phyloP scores from a whole-genome alignment of 2,113 vertebrate genomes.

The Pipra filicauda region DNA sequence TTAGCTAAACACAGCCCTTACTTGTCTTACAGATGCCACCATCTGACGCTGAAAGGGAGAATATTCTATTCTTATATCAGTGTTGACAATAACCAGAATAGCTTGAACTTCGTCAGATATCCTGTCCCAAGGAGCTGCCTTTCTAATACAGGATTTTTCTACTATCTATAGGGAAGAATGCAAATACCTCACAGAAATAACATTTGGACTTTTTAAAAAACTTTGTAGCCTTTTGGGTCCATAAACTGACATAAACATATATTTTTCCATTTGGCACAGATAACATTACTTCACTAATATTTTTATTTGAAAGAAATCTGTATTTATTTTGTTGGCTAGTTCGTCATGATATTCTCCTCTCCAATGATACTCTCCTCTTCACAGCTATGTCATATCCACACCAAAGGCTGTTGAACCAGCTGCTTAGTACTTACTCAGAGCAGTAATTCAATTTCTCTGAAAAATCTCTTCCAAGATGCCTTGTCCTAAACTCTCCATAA shows the following conservation, averaged over 20 bases:
- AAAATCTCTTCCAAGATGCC: neutral
- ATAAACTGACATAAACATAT: neutral
- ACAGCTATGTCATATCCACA: neutral
- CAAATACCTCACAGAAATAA: neutral
- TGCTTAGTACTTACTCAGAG: neutral
- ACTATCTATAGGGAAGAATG: neutral
- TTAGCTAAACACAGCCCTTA: neutral
- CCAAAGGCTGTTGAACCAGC: neutral
- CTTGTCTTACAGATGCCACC: conserved; percentile 9
- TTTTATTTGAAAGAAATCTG: neutral
- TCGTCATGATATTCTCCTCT: neutral
- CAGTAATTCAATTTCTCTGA: neutral
- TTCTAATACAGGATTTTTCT: neutral
- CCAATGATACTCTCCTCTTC: neutral
- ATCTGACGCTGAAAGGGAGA: neutral
- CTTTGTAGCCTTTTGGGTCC: neutral
- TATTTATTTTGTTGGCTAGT: neutral
- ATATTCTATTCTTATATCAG: neutral
- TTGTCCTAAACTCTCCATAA: neutral
- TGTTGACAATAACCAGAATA: conserved; percentile 21
- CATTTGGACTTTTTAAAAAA: neutral
- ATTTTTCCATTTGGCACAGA: neutral
- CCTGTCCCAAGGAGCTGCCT: neutral
- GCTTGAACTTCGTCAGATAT: neutral
- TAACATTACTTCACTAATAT: neutral